These are phyloP conservation scores for Plagodis dolabraria DNA, from an alignment of 2,888 invertebrate genomes.

Conservation along the genomic window DNA sequence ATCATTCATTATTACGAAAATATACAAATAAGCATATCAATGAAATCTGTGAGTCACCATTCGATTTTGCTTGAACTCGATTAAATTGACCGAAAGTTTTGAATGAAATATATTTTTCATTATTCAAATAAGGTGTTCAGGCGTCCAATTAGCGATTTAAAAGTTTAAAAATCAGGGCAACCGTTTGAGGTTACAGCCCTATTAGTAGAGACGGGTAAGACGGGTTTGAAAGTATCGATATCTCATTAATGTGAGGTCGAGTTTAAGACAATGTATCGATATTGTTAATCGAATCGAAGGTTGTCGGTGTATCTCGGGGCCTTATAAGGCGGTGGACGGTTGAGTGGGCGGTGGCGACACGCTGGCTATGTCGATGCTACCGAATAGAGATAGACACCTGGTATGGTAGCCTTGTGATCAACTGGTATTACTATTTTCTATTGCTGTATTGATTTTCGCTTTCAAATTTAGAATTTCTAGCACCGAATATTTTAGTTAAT, in stretches of 20 bases:
- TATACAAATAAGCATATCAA: slow-evolving; percentile 33
- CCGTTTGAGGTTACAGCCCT: slow-evolving; percentile 57
- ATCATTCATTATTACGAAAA: slow-evolving; percentile 30
- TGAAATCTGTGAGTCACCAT: slow-evolving; percentile 36
- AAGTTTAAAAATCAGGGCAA: slow-evolving; percentile 62
- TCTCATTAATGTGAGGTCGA: slow-evolving; percentile 54
- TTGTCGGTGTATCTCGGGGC: slow-evolving; percentile 27
- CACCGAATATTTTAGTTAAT: too few species aligned
- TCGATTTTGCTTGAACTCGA: slow-evolving; percentile 31
- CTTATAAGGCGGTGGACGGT: slow-evolving; percentile 35
- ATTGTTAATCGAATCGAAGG: slow-evolving; percentile 35
- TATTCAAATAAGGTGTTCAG: slow-evolving; percentile 38
- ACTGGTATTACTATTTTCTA: neutral
- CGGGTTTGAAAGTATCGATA: slow-evolving; percentile 59
- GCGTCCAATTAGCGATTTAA: slow-evolving; percentile 57
- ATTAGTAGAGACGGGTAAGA: slow-evolving; percentile 56
- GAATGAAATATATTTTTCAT: slow-evolving; percentile 46
- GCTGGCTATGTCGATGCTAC: slow-evolving; percentile 35
- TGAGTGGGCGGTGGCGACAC: slow-evolving; percentile 42
- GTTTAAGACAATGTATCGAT: slow-evolving; percentile 50
- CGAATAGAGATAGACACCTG: slow-evolving; percentile 19
- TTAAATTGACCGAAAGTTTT: slow-evolving; percentile 32
- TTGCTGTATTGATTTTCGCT: too few species aligned
- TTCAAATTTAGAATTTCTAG: too few species aligned
- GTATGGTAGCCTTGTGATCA: neutral